Evolutionary conservation across 2,888 invertebrate species (phyloP).

Genomic region (Dendrolimus pini): DNA sequence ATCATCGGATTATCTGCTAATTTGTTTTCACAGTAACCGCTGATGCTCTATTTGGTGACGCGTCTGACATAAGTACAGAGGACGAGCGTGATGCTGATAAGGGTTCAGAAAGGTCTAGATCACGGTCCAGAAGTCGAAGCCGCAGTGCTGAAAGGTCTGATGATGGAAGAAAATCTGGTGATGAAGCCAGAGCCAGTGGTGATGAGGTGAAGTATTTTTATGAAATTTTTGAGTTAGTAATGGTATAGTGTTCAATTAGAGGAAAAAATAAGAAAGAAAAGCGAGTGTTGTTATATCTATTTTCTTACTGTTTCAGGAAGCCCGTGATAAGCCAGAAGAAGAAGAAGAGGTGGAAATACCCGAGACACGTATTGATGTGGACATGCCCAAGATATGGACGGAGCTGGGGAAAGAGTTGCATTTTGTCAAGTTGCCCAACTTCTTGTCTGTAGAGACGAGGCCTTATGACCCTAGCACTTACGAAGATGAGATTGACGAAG

Average conservation of each 20-base stretch:
- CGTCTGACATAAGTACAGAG: slow-evolving; percentile 93
- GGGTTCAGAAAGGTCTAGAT: slow-evolving; percentile 30
- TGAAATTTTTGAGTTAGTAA: no score
- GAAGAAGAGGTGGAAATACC: slow-evolving; percentile 89
- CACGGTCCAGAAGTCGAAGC: slow-evolving; percentile 31
- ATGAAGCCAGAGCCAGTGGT: slow-evolving; percentile 62
- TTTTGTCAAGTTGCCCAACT: slow-evolving; percentile 98
- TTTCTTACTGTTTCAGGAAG: slow-evolving; percentile 30
- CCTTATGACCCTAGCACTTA: slow-evolving; percentile 97
- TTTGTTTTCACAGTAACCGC: slow-evolving; percentile 76
- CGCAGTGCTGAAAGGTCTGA: slow-evolving; percentile 42
- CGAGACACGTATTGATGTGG: slow-evolving; percentile 96
- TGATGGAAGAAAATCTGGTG: slow-evolving; percentile 60
- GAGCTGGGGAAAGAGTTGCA: slow-evolving; percentile 95
- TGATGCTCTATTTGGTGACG: slow-evolving; percentile 94
- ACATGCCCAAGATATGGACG: slow-evolving; percentile 96
- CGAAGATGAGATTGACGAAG: slow-evolving; percentile 99
- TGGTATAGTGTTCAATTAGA: no score
- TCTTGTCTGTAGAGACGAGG: slow-evolving; percentile 97
- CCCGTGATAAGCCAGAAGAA: slow-evolving; percentile 79
- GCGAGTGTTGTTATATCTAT: no score
- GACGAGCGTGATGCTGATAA: slow-evolving; percentile 78
- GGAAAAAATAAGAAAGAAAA: no score
- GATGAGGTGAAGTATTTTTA: slow-evolving; percentile 41
- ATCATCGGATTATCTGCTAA: no score